Conservation (phyloP, 2,888 invertebrate species). For the Drosophila barbarae region DNA sequence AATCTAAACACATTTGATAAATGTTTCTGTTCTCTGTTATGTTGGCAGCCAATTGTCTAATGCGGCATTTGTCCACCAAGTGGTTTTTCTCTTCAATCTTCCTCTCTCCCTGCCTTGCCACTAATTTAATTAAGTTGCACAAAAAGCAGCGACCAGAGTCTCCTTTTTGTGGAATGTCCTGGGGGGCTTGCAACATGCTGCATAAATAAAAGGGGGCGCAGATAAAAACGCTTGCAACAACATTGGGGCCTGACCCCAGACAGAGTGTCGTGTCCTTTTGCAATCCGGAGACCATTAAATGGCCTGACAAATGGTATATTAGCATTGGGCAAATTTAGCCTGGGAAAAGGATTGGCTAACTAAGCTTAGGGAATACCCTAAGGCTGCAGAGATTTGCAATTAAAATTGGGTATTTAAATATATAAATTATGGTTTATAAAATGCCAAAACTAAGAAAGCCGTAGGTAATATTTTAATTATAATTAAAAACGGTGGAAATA, state of each 20-base stretch:
- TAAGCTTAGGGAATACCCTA: not conserved
- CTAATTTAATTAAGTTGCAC: slow-evolving; percentile 62
- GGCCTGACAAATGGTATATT: slow-evolving; percentile 39
- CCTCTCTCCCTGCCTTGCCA: slow-evolving; percentile 6
- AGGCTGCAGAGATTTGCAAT: not conserved
- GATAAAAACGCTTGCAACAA: slow-evolving; percentile 44
- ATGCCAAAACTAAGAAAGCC: rapidly evolving
- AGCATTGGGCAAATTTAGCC: slow-evolving; percentile 34
- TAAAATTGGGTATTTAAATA: rapidly evolving
- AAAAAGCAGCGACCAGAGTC: slow-evolving; percentile 27
- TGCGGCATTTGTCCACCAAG: slow-evolving; percentile 29
- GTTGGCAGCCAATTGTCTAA: slow-evolving; percentile 35
- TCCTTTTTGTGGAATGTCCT: slow-evolving; percentile 27
- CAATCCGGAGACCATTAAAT: slow-evolving; percentile 34
- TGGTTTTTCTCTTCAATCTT: slow-evolving; percentile 8
- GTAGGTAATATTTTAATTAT: not conserved
- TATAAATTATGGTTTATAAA: not conserved
- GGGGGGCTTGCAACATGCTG: slow-evolving; percentile 44
- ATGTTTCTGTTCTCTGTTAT: slow-evolving; percentile 2
- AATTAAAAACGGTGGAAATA: not conserved
- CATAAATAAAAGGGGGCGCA: slow-evolving; percentile 60
- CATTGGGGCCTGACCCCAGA: slow-evolving; percentile 39
- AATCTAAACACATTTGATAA: slow-evolving; percentile 20
- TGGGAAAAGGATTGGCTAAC: slow-evolving; percentile 9
- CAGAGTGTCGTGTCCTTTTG: slow-evolving; percentile 27